Base-by-base conservation (phyloP, 2,113 vertebrate species). In the Oryzias javanicus region DNA sequence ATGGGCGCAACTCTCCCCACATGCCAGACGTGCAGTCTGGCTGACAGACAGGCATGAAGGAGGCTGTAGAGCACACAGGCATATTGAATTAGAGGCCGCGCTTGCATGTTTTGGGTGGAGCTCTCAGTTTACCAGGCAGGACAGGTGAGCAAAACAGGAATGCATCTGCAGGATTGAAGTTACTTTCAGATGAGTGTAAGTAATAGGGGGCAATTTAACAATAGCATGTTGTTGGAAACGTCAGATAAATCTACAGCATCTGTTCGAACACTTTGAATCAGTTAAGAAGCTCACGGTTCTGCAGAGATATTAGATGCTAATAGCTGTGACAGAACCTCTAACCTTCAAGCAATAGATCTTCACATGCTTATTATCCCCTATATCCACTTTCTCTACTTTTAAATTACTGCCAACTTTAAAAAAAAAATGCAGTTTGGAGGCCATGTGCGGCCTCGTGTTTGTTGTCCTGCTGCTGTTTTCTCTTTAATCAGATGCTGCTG, bases 51-150 rank as follows among this genome's bases (percentile, higher is more conserved):
- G 61, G 69, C 76, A 46, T 49, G 70, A 57, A 76, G 29, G 19
- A 20, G 46, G 62, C 64, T 4, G 49, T 61, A 17, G n/a, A n/a
- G 46, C 15, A 72, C 73, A 64, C 45, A 46, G 67, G 80, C 72
- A 87, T 81, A 90, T 90, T 90, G 79, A 91, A 91, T 91, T 88
- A 90, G 68, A 74, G 50, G 60, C 60, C 35, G 78, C 67, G 29
- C 55, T n/a, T 29, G 65, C 45, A 79, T 64, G 69, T 67, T 59
- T 55, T 20, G 42, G 53, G 57, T 24, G 57, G 45, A 57, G 53
- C 56, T 74, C 75, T 84, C 55, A 0, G 25, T 24, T 81, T 79
- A 70, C 73, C 45, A 29, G 67, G 15, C 62, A 15, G 25, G 8
- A 60, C 77, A 80, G 72, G 74, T 78, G 70, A 82, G 48, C 29